Percentiles rank a stretch among this genome's conserved stretches.
Conservation (phyloP, 1,140 invertebrate genomes). For the Drosophila kurseongensis region DNA sequence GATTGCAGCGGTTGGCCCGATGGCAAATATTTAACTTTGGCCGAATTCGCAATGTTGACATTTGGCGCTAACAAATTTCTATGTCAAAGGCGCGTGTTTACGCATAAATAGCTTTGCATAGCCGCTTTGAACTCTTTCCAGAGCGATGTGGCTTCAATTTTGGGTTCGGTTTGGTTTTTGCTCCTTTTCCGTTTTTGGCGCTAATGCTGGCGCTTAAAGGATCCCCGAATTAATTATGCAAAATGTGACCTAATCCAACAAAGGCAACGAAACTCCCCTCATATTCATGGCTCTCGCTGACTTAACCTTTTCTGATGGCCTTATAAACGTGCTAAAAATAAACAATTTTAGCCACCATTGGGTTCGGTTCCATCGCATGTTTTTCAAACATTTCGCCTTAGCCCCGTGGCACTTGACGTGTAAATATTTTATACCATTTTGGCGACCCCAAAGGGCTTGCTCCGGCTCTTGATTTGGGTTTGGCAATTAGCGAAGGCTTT, state of each 20-base stretch:
- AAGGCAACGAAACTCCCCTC: conserved; percentile 10
- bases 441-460: conserved; percentile 5
- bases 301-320: conserved; percentile 77
- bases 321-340: conserved; percentile 81
- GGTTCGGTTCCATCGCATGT: conserved; percentile 51
- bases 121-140: conserved; percentile 55
- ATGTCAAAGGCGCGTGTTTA: conserved; percentile 73
- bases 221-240: conserved; percentile 75
- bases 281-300: conserved; percentile 59
- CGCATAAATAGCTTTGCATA: conserved; percentile 71
- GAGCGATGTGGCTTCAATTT: conserved; percentile 16
- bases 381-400: conserved; percentile 48
- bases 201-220: conserved; percentile 30
- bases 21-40: conserved; percentile 75
- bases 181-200: conserved; percentile 4
- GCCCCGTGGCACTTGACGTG: conserved; percentile 63
- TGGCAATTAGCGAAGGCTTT: conserved; percentile 66
- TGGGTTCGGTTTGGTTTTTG: conserved; percentile 15
- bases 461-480: conserved; percentile 66
- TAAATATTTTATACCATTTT: conserved; percentile 78
- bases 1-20: conserved; percentile 49
- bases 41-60: conserved; percentile 71
- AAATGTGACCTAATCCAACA: conserved; percentile 77
- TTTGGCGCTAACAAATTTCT: conserved; percentile 61
- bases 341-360: conserved; percentile 59